Base-by-base conservation (phyloP, 23 tunicate genomes). In the Diplosoma virens region DNA sequence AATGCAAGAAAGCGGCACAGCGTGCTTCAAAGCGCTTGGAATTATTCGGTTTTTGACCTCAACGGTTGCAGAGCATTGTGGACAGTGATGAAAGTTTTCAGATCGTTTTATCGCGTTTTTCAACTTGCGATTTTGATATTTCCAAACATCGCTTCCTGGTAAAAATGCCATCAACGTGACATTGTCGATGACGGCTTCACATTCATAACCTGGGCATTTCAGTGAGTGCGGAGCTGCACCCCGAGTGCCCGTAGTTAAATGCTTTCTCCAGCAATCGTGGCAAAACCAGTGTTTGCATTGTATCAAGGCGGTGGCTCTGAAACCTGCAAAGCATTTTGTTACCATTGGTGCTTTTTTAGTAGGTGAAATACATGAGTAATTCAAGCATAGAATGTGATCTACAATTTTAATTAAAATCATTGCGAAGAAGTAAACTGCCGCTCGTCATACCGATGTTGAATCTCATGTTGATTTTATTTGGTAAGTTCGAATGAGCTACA, bases 211-310 rank as follows among this genome's bases (percentile, higher is more conserved):
- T 0, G 79, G 79, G 46, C 87, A 82, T 21, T 29, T 25, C 20
- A 71, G 5, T 0, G 37, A 18, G 30, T 71, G 55, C 1, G 33
- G 26, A 1, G 27, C 45, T n/a, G 33, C 45, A 23, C 46, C 7
- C 16, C 29, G 53, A 35, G 36, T 6, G 37, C 25, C 31, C 9
- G 54, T 27, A 5, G 61, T 16, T 5, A 73, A 21, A 45, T 82
- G 87, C 11, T 60, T 65, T 1, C 22, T 53, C 87, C 87, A 82
- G 60, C 87, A 82, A 11, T 63, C 65, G 4, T 3, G 25, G 32
- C 87, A 82, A 30, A 82, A 82, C 80, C 87, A 73, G 29, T 82
- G 87, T 6, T 47, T 60, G 80, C 87, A 82, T 17, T 58, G 21
- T 20, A 20, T 45, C 59, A 82, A 16, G 9, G 87, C 73, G 1